Evolutionary conservation across 2,888 invertebrate species (phyloP).

Genomic region (Zaprionus lineosus): DNA sequence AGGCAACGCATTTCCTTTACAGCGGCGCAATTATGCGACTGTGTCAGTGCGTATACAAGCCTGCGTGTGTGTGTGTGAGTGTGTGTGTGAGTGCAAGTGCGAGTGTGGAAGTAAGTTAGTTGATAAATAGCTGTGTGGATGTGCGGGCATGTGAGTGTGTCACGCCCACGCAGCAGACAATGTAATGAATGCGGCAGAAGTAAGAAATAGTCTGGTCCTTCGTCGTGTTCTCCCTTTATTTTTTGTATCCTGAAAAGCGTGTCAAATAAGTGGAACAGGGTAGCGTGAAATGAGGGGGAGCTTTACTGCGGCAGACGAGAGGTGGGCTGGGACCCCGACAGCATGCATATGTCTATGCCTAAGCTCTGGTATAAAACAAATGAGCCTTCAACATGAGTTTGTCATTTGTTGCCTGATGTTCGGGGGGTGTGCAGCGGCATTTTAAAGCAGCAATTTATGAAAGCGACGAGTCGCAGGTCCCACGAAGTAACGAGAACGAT

Average conservation of each 20-base stretch:
- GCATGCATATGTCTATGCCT: slow-evolving; percentile 59
- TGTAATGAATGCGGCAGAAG: slow-evolving; percentile 64
- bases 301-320: neutral
- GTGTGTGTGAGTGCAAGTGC: neutral
- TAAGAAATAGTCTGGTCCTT: slow-evolving; percentile 45
- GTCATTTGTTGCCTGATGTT: slow-evolving; percentile 58
- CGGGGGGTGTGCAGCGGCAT: slow-evolving; percentile 2
- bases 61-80: slow-evolving; percentile 4
- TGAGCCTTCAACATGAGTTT: slow-evolving; percentile 73
- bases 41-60: neutral
- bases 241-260: slow-evolving; percentile 60
- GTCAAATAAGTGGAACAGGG: slow-evolving; percentile 70
- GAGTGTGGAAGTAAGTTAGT: neutral
- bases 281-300: neutral
- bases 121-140: slow-evolving; percentile 8
- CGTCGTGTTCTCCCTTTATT: slow-evolving; percentile 23
- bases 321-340: slow-evolving; percentile 11
- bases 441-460: slow-evolving; percentile 43
- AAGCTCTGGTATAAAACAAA: slow-evolving; percentile 70
- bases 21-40: slow-evolving; percentile 54
- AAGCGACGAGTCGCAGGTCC: neutral
- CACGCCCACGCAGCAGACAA: slow-evolving; percentile 39
- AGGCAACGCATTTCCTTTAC: slow-evolving; percentile 47
- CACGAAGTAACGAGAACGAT: neutral
- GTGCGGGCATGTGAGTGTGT: slow-evolving; percentile 20